These are phyloP conservation scores for Luidia sarsii DNA, from an alignment of 53 echinoderm and acorn worm genomes.

Conservation along the genomic window DNA sequence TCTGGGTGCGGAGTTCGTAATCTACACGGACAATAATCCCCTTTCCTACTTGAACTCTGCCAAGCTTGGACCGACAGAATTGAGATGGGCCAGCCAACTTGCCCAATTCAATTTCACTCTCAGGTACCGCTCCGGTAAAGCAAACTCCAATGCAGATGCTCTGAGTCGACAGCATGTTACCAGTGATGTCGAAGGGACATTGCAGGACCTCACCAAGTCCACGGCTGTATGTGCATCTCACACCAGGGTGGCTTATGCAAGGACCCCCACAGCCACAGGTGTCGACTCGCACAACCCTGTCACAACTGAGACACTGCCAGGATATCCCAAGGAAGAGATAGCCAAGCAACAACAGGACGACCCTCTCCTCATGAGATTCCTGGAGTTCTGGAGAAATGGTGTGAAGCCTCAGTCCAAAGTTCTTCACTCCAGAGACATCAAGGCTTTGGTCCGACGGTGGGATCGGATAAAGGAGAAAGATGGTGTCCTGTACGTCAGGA, in stretches of 20 bases:
- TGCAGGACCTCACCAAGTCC: no score
- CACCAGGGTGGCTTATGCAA: neutral
- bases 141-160: neutral
- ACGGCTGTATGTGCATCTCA: neutral
- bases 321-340: neutral
- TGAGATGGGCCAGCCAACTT: conserved; percentile 59
- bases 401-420: neutral
- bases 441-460: neutral
- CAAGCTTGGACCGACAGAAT: conserved; percentile 60
- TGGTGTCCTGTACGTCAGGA: neutral
- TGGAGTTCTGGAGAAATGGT: neutral
- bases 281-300: neutral
- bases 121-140: conserved; percentile 46
- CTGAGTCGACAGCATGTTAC: neutral
- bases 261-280: neutral
- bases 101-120: conserved; percentile 53
- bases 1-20: neutral
- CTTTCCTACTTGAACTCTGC: conserved; percentile 55
- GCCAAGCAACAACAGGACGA: neutral
- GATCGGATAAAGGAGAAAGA: neutral
- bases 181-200: no score
- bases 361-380: neutral
- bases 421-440: neutral
- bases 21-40: conserved; percentile 68
- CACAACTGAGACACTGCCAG: neutral